Evolutionary conservation across 2,113 vertebrate species (phyloP).

Genomic region (Circaetus cinerascens): DNA sequence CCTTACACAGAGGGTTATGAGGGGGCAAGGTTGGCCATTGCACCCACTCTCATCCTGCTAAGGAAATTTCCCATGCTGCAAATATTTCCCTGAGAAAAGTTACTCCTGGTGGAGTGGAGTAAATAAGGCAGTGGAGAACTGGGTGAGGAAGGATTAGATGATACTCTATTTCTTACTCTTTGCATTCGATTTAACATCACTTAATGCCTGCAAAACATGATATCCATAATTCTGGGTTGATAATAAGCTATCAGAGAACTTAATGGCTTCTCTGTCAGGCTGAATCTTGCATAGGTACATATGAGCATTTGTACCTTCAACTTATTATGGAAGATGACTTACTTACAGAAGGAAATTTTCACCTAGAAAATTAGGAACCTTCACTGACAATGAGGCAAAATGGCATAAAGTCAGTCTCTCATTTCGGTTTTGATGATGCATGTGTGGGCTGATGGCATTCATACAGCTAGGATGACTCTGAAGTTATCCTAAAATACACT

Average conservation of each 20-base stretch:
- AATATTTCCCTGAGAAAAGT: not conserved
- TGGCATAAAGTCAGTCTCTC: not conserved
- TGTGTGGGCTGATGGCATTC: not conserved
- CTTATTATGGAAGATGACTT: not conserved
- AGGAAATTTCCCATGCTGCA: not conserved
- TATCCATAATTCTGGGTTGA: not conserved
- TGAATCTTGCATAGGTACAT: not conserved
- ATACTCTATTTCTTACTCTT: not conserved
- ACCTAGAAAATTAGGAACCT: not conserved
- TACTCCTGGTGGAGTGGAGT: not conserved
- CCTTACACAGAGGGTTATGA: not conserved
- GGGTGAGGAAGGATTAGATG: not conserved
- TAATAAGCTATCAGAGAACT: not conserved
- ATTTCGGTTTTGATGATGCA: not conserved
- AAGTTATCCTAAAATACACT: not conserved
- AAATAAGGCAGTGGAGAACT: not conserved
- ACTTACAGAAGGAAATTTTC: not conserved
- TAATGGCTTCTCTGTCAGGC: not conserved
- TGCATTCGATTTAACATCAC: not conserved
- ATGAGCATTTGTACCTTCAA: not conserved
- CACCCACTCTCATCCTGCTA: not conserved
- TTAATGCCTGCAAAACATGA: not conserved
- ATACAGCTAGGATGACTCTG: not conserved
- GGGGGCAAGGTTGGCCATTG: not conserved
- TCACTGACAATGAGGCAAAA: not conserved